phyloP scores from a whole-genome alignment of 2,797 vertebrate species.

The Danio aesculapii region DNA sequence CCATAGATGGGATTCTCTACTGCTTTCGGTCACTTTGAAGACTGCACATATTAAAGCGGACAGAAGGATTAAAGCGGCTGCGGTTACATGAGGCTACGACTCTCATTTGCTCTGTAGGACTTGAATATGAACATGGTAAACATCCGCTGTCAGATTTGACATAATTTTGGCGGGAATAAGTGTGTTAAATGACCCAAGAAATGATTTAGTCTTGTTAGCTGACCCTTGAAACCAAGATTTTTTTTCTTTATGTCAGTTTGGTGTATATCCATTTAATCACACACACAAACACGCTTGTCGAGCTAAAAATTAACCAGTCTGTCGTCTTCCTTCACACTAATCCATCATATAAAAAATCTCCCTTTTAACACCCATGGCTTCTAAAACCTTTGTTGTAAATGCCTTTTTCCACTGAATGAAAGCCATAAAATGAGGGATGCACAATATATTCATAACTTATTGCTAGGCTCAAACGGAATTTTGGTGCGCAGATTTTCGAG shows the following conservation, averaged over 20 bases:
- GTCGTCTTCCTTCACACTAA: constrained; percentile 24
- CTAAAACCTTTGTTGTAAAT: background rate
- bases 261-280: background rate
- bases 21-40: constrained; percentile 29
- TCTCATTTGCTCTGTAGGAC: background rate
- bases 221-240: constrained; percentile 18
- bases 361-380: background rate
- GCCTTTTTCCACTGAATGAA: background rate
- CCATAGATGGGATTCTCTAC: constrained; percentile 43
- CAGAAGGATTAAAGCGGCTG: background rate
- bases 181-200: constrained; percentile 1
- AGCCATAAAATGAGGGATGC: background rate
- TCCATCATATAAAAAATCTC: constrained; percentile 17
- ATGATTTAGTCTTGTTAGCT: constrained; percentile 19
- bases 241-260: background rate
- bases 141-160: constrained; percentile 5
- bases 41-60: background rate
- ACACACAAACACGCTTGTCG: background rate
- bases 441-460: background rate
- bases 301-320: constrained; percentile 28
- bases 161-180: background rate
- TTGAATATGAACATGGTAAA: constrained; percentile 16
- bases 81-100: background rate
- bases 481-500: too few species aligned
- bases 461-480: too few species aligned